Evolutionary conservation across 1,140 invertebrate genomes (phyloP).

Genomic region (Manduca sexta): DNA sequence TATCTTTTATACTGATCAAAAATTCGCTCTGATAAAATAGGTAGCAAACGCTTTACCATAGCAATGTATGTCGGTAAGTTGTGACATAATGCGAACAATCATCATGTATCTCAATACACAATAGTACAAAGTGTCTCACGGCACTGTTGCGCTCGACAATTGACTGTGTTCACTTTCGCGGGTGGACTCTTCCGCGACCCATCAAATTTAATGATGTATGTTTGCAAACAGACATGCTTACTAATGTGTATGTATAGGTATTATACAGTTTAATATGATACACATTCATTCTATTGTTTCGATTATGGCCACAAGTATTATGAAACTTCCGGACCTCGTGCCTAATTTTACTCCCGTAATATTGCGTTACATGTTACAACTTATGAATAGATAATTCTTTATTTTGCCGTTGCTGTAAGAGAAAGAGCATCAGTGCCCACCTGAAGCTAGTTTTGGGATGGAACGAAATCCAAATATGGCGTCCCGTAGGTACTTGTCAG

Average conservation of each 20-base stretch:
- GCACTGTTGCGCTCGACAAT: slow-evolving; percentile 38
- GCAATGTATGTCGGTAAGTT: slow-evolving; percentile 9
- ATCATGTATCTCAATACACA: slow-evolving; percentile 32
- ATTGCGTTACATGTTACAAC: slow-evolving; percentile 3
- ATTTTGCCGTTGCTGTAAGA: no score
- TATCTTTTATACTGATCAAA: no score
- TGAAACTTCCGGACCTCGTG: slow-evolving; percentile 10
- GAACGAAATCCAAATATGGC: no score
- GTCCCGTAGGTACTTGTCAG: no score
- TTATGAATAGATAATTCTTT: slow-evolving; percentile 1
- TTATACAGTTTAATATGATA: slow-evolving; percentile 7
- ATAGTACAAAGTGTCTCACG: slow-evolving; percentile 54
- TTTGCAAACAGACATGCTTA: background rate
- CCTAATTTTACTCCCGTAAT: slow-evolving; percentile 9
- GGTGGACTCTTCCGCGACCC: slow-evolving; percentile 20
- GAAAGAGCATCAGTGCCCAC: no score
- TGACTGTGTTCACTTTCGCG: slow-evolving; percentile 55
- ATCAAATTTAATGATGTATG: slow-evolving; percentile 7
- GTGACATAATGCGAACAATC: slow-evolving; percentile 38
- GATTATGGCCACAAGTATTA: slow-evolving; percentile 11
- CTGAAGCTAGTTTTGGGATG: no score
- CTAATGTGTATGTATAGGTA: no score
- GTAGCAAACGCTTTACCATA: background rate
- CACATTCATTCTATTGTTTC: slow-evolving; percentile 16
- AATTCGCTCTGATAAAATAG: background rate